phyloP scores from a whole-genome alignment of 2,888 invertebrate genomes.

The Stenurella melanura region DNA sequence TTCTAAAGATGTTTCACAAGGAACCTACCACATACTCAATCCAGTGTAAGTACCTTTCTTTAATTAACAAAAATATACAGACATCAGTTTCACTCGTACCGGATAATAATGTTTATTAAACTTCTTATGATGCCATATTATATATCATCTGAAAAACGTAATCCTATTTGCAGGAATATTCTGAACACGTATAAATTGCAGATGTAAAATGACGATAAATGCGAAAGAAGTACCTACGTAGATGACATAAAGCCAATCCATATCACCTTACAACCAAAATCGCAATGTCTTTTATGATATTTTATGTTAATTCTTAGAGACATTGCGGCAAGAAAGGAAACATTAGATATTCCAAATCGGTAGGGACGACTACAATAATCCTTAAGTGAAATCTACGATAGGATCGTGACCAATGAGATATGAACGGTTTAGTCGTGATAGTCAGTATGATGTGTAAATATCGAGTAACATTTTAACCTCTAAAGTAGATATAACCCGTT shows the following conservation, averaged over 20 bases:
- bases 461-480: not conserved
- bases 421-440: constrained; percentile 8
- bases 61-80: too few species aligned
- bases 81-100: too few species aligned
- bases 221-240: not conserved
- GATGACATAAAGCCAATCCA: constrained; percentile 8
- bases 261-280: constrained; percentile 17
- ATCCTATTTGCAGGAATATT: not conserved
- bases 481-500: not conserved
- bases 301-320: constrained; percentile 10
- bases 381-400: constrained; percentile 26
- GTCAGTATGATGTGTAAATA: constrained; percentile 2
- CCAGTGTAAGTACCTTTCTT: too few species aligned
- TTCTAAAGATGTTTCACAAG: too few species aligned
- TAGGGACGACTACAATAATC: constrained; percentile 27
- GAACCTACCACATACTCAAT: too few species aligned
- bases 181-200: not conserved
- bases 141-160: not conserved
- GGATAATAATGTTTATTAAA: too few species aligned
- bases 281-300: constrained; percentile 9
- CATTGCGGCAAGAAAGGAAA: constrained; percentile 15
- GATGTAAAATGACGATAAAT: constrained; percentile 5
- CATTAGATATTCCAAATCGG: constrained; percentile 30
- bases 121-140: too few species aligned
- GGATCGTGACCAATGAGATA: constrained; percentile 30